Percentiles rank a stretch among this genome's conserved stretches.
phyloP scores from a whole-genome alignment of 2,888 invertebrate genomes.

The Lampropteryx suffumata region DNA sequence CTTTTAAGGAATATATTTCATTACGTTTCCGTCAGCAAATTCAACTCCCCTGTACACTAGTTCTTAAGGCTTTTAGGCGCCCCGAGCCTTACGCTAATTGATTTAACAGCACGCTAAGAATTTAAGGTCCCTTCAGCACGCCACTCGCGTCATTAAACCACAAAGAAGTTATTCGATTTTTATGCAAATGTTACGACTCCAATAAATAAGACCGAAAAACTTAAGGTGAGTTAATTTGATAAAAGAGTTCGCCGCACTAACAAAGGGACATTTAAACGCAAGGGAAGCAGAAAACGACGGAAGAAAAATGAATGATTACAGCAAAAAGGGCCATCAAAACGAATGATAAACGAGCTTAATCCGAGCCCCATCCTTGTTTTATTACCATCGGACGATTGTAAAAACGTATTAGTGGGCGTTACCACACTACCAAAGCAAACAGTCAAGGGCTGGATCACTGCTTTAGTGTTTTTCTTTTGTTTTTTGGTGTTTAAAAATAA shows the following conservation, averaged over 20 bases:
- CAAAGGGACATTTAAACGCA: slow-evolving; percentile 75
- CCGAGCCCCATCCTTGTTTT: slow-evolving; percentile 78
- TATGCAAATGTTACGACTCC: slow-evolving; percentile 33
- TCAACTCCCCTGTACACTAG: slow-evolving; percentile 38
- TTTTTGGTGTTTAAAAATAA: too few relatives aligned
- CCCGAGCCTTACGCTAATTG: slow-evolving; percentile 52
- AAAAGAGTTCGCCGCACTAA: slow-evolving; percentile 65
- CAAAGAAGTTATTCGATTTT: slow-evolving; percentile 39
- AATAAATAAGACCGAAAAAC: slow-evolving; percentile 40
- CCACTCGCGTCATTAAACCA: slow-evolving; percentile 48
- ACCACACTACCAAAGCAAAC: slow-evolving; percentile 29
- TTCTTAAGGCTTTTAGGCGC: slow-evolving; percentile 54
- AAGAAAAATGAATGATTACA: slow-evolving; percentile 83
- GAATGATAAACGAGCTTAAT: slow-evolving; percentile 83
- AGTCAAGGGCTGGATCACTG: slow-evolving; percentile 5
- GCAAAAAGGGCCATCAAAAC: slow-evolving; percentile 82
- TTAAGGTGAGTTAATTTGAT: slow-evolving; percentile 62
- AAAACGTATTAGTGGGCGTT: slow-evolving; percentile 78
- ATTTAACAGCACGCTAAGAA: slow-evolving; percentile 58
- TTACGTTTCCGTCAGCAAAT: slow-evolving; percentile 25
- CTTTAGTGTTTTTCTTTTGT: too few relatives aligned
- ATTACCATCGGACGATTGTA: slow-evolving; percentile 79
- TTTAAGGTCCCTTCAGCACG: slow-evolving; percentile 54
- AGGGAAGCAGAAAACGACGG: slow-evolving; percentile 78
- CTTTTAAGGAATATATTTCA: slow-evolving; percentile 26